These are phyloP conservation scores for Xyrichtys novacula DNA, from an alignment of 2,797 vertebrate genomes.

Conservation along the genomic window DNA sequence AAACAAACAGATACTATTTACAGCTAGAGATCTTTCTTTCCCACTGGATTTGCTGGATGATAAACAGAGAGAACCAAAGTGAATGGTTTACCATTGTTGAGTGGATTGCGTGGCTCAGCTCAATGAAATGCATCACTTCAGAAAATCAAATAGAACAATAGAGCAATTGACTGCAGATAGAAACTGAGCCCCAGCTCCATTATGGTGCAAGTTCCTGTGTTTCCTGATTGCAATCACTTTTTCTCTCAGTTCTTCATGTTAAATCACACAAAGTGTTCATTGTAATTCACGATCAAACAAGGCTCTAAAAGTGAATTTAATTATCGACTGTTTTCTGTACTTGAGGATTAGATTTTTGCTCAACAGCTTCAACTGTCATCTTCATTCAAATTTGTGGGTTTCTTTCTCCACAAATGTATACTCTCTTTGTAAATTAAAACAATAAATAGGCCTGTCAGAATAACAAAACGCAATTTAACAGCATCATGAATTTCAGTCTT, in stretches of 20 bases:
- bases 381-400: too few relatives aligned
- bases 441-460: neutral
- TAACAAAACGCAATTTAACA: neutral
- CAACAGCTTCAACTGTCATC: neutral
- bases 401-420: neutral
- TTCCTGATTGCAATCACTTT: constrained; percentile 46
- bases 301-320: constrained; percentile 21
- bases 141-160: constrained; percentile 64
- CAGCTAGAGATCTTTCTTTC: constrained; percentile 18
- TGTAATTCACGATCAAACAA: constrained; percentile 5
- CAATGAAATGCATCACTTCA: constrained; percentile 57
- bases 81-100: constrained; percentile 48
- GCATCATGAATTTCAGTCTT: neutral
- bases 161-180: constrained; percentile 32
- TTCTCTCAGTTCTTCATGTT: constrained; percentile 8
- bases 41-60: constrained; percentile 44
- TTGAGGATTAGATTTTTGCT: neutral
- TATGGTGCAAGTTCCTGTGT: constrained; percentile 12
- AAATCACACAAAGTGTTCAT: constrained; percentile 18
- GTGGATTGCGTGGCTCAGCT: constrained; percentile 50
- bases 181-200: constrained; percentile 36
- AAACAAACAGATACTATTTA: constrained; percentile 58
- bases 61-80: constrained; percentile 71
- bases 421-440: neutral
- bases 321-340: neutral